Evolutionary conservation across 92 coral and sea anemone genomes (phyloP).

Genomic region (Anthopleura xanthogrammica): DNA sequence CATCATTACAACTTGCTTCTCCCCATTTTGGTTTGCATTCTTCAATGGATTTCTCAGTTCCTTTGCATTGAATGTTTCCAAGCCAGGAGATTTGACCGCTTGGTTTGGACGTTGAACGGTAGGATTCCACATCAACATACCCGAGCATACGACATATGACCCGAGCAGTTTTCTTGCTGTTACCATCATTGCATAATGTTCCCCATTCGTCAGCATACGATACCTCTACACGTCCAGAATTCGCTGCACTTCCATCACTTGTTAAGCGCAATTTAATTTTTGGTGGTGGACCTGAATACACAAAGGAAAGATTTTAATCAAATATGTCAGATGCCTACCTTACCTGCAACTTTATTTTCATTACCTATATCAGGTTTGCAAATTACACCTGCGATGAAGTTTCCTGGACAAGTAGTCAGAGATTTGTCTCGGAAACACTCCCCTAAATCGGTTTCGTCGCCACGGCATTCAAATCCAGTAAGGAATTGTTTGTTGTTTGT

Average conservation of each 20-base stretch:
- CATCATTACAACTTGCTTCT: not conserved
- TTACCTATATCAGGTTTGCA: not conserved
- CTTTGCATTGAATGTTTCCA: not conserved
- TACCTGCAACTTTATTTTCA: not conserved
- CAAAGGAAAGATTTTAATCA: not conserved
- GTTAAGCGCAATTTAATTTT: not conserved
- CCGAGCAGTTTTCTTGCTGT: not conserved
- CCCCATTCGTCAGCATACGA: not conserved
- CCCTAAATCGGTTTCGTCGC: not conserved
- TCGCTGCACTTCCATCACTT: not conserved
- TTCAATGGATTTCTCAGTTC: not conserved
- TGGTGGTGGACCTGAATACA: not conserved
- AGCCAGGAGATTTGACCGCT: not conserved
- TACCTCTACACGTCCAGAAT: not conserved
- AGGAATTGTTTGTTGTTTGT: not conserved
- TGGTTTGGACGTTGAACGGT: not conserved
- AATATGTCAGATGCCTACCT: not conserved
- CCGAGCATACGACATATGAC: constrained; percentile 5
- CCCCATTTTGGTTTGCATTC: not conserved
- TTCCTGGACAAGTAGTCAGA: not conserved
- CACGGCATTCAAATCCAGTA: not conserved
- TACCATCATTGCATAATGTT: not conserved
- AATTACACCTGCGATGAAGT: not conserved
- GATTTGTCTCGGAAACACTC: not conserved
- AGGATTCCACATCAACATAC: not conserved